Percentiles rank a stretch among this genome's conserved stretches.
phyloP scores from a whole-genome alignment of 2,113 vertebrate species.

The Albula glossodonta region DNA sequence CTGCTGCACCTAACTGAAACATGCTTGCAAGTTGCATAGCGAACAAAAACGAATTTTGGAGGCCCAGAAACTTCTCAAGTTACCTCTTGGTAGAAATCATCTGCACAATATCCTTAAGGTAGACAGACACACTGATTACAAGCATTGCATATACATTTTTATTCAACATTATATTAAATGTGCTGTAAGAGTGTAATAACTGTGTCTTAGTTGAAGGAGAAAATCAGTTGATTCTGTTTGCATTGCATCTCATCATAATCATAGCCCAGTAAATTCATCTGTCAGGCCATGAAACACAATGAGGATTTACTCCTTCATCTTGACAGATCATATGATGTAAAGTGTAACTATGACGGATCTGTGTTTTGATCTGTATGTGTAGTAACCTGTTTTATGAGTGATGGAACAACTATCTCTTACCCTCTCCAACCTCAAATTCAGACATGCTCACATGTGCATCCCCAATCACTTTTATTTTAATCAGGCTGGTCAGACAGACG shows the following conservation, averaged over 20 bases:
- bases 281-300: neutral
- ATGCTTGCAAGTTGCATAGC: neutral
- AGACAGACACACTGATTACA: neutral
- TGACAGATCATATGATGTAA: neutral
- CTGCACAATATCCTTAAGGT: neutral
- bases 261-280: neutral
- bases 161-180: neutral
- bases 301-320: neutral
- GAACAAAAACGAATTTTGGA: neutral
- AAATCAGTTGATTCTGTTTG: neutral
- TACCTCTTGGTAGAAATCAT: neutral
- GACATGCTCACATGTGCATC: neutral
- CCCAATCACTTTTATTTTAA: too few species aligned
- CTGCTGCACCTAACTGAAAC: neutral
- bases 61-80: neutral
- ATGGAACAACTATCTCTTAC: too few species aligned
- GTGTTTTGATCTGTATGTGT: neutral
- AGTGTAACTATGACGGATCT: neutral
- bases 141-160: neutral
- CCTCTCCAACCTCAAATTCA: neutral
- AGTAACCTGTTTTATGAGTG: neutral
- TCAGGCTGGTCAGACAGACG: too few species aligned
- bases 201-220: neutral
- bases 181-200: neutral
- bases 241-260: neutral